phyloP scores from a whole-genome alignment of 2,113 vertebrate genomes.

The Gopherus evgoodei region DNA sequence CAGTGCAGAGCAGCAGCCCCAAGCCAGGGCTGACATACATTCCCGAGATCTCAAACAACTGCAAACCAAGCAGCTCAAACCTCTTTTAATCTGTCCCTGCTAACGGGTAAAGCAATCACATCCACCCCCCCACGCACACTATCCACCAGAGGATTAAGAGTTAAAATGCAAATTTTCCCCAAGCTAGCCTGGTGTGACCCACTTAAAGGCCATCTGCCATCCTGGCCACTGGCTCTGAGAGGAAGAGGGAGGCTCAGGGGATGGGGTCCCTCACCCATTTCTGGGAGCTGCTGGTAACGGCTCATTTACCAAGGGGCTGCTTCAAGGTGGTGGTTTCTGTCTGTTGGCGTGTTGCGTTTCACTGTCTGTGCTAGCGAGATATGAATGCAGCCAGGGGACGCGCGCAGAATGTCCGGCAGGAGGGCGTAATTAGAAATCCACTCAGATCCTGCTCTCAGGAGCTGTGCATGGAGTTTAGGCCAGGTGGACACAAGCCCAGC shows the following conservation, averaged over 20 bases:
- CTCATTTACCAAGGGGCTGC: neutral
- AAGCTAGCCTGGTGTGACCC: constrained; percentile 76
- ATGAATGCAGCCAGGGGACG: neutral
- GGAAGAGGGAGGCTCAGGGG: neutral
- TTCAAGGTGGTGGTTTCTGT: no score
- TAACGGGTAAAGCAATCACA: neutral
- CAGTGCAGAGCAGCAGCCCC: neutral
- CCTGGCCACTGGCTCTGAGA: neutral
- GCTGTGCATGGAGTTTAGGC: neutral
- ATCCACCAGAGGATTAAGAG: constrained; percentile 61
- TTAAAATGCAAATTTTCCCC: constrained; percentile 77
- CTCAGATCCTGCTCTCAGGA: neutral
- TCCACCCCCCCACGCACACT: rapidly evolving
- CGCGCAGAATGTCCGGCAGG: neutral
- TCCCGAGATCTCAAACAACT: rapidly evolving
- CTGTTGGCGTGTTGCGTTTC: neutral
- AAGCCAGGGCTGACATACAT: rapidly evolving
- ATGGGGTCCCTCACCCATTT: constrained; percentile 15
- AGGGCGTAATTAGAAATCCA: neutral
- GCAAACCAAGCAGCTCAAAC: neutral
- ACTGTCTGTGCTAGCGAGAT: neutral
- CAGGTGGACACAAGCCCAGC: neutral
- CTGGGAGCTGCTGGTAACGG: neutral
- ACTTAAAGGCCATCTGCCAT: constrained; percentile 80
- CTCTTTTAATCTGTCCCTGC: neutral